These are phyloP conservation scores for Crotalus tigris DNA, from an alignment of 2,113 vertebrate genomes.

Conservation along the genomic window DNA sequence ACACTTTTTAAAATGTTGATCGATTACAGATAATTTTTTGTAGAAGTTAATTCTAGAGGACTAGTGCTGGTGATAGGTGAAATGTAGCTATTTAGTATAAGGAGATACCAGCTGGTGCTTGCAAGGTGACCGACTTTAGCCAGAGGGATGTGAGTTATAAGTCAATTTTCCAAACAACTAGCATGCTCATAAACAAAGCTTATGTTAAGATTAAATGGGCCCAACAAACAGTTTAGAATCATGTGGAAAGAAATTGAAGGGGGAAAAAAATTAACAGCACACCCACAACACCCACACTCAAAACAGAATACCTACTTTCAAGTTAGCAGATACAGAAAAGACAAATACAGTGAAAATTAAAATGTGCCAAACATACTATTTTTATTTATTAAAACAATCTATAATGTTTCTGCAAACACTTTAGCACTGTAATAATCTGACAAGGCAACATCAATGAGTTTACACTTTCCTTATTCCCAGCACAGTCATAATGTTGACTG, in stretches of 20 bases:
- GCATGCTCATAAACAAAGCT: background rate
- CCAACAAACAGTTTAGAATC: background rate
- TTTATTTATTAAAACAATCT: constrained; percentile 9
- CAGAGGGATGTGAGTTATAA: background rate
- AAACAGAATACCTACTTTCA: background rate
- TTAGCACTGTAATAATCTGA: background rate
- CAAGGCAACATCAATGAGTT: background rate
- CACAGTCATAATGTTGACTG: background rate
- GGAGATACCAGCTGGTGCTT: background rate
- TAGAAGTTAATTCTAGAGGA: background rate
- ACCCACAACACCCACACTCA: background rate
- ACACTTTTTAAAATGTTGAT: background rate
- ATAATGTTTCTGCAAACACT: background rate
- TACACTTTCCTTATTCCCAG: background rate
- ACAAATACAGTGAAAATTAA: background rate
- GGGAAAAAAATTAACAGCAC: background rate
- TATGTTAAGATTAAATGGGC: background rate
- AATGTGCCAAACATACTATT: background rate
- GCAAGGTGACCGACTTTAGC: background rate
- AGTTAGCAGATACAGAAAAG: background rate
- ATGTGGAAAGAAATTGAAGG: background rate
- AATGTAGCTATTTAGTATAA: background rate
- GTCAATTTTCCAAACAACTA: background rate
- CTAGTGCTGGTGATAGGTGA: background rate
- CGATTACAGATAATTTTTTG: background rate